Evolutionary conservation across 2,888 invertebrate species (phyloP), one percentile per base, ranked within the genome.

Genomic region (Gastracanthus pulcherrimus): DNA sequence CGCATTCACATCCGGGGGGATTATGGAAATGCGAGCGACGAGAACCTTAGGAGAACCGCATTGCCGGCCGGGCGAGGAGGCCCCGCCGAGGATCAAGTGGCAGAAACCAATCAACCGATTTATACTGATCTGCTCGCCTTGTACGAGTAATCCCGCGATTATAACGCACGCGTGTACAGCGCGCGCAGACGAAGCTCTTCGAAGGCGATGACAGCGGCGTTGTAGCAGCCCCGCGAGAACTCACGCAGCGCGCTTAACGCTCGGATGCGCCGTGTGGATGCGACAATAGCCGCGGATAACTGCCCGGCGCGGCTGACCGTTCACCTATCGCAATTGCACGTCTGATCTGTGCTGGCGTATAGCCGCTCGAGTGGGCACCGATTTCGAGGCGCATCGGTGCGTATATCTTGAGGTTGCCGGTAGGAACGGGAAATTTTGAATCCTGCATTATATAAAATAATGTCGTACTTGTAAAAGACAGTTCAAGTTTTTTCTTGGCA

Each of bases 81-180:
- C n/a, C 29, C 45, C 29, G 13, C 76, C 75, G 77, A 80, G 88
- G 84, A 88, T 89, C 89, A 87, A 88, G 88, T 85, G 86, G 85
- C 87, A 84, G 87, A 87, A 87, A 87, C 87, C 88, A 89, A 90
- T 90, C 89, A 88, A 86, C 86, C 88, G 87, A 89, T 88, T 89
- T 87, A 88, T 88, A 87, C 85, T 85, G 87, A 88, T 87, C 85
- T 83, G 84, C 83, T 85, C 87, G 26, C 84, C 85, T 85, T 86
- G 83, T 83, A 82, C 84, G 86, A n/a, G 79, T 87, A 87, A 89
- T 87, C 86, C 86, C 80, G 78, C 86, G 89, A 90, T 90, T 89
- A 89, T 89, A 88, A 87, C 87, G 72, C 69, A 55, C 75, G 11
- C 62, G 66, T 51, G 13, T 51, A 51, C 11, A 31, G 3, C 19